Evolutionary conservation across 2,797 vertebrate genomes (phyloP).

Genomic region (Ctenochaetus hawaiiensis): DNA sequence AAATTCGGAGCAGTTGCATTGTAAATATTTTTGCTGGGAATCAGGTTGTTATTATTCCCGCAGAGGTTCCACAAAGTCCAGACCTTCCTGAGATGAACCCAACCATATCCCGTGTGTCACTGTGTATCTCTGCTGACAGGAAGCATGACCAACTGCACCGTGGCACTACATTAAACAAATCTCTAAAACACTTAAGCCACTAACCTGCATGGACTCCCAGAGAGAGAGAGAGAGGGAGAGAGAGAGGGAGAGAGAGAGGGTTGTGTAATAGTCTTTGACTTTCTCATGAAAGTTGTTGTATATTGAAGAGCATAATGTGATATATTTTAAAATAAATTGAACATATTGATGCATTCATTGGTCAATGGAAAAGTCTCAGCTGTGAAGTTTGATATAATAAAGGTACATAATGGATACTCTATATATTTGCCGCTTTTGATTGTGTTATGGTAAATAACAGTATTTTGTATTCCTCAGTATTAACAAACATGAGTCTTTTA

Average conservation of each 20-base stretch:
- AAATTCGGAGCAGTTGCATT: constrained; percentile 46
- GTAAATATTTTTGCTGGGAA: constrained; percentile 74
- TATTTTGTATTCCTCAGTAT: no score
- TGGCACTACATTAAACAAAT: constrained; percentile 79
- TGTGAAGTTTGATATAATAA: neutral
- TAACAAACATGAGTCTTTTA: neutral
- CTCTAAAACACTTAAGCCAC: constrained; percentile 43
- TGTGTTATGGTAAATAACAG: neutral
- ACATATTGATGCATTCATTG: neutral
- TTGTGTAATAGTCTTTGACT: constrained; percentile 25
- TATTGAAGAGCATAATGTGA: neutral
- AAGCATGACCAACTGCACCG: constrained; percentile 76
- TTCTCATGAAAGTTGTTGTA: neutral
- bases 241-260: neutral
- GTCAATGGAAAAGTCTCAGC: neutral
- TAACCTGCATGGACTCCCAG: constrained; percentile 40
- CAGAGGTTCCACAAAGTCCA: constrained; percentile 67
- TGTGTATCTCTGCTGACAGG: constrained; percentile 83
- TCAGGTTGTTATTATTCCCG: constrained; percentile 53
- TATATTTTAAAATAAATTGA: neutral
- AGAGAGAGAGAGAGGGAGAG: neutral
- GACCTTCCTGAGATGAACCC: constrained; percentile 82
- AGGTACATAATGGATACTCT: no score
- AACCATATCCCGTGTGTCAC: constrained; percentile 75
- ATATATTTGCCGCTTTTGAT: no score